Percentiles rank a stretch among this genome's conserved stretches.
These are phyloP conservation scores for Iselma pallidipennis DNA, from an alignment of 2,888 invertebrate species.

Conservation along the genomic window DNA sequence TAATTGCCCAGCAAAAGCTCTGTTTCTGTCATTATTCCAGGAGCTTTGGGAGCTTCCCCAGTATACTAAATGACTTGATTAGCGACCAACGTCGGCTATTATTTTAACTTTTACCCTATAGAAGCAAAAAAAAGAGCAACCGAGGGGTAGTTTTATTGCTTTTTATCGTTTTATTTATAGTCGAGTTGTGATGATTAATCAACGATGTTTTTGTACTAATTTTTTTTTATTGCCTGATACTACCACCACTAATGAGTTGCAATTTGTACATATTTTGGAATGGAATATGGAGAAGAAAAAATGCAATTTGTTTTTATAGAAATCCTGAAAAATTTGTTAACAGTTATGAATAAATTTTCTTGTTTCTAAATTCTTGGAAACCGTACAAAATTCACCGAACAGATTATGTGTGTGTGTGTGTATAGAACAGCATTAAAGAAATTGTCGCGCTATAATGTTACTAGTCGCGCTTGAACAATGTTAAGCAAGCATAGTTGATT, in stretches of 20 bases:
- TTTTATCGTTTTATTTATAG: background rate
- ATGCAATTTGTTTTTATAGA: no score
- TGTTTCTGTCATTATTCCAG: conserved; percentile 15
- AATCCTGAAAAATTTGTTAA: background rate
- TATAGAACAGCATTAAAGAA: background rate
- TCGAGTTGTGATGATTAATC: background rate
- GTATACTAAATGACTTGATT: conserved; percentile 11
- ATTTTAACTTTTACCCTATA: conserved; percentile 3
- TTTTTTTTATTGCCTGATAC: no score
- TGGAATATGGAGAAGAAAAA: no score
- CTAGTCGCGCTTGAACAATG: background rate
- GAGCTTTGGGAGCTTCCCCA: conserved; percentile 4
- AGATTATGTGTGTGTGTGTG: background rate
- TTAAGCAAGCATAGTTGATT: background rate
- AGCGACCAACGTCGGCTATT: conserved; percentile 7
- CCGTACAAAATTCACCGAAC: no score
- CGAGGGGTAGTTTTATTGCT: background rate
- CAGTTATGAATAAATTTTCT: no score
- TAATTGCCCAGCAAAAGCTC: conserved; percentile 17
- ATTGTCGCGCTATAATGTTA: background rate
- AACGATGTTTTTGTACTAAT: background rate
- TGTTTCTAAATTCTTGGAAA: no score
- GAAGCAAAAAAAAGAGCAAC: background rate
- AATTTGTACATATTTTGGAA: no score
- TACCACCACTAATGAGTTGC: no score